A percentile compares a stretch with the other conserved stretches of the same genome.
Conservation (phyloP, 2,797 vertebrate species). For the Smutsia temminckii region DNA sequence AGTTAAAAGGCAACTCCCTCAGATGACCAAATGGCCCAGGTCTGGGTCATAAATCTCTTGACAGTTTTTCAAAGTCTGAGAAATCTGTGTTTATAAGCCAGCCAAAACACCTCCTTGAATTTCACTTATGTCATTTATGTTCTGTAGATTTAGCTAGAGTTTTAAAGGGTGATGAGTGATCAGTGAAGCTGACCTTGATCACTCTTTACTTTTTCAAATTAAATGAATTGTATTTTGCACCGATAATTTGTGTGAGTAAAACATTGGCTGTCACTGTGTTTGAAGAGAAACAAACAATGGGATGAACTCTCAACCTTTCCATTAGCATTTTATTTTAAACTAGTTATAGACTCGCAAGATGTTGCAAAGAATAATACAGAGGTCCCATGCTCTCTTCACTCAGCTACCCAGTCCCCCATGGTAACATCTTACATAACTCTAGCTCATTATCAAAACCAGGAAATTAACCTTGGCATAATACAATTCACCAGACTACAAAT, state of each 20-base stretch:
- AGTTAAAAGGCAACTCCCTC: neutral
- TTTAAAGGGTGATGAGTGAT: slow-evolving; percentile 68
- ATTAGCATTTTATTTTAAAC: neutral
- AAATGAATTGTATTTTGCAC: slow-evolving; percentile 45
- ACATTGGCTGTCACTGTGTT: neutral
- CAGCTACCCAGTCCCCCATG: neutral
- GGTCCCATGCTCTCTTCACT: neutral
- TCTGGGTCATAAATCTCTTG: slow-evolving; percentile 49
- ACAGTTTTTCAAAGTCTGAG: slow-evolving; percentile 39
- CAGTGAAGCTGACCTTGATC: slow-evolving; percentile 47
- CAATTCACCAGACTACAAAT: neutral
- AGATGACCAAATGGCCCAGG: neutral
- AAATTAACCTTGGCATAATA: neutral
- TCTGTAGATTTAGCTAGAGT: slow-evolving; percentile 43
- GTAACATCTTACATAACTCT: neutral
- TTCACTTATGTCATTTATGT: slow-evolving; percentile 49
- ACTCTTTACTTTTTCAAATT: slow-evolving; percentile 36
- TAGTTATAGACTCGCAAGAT: neutral
- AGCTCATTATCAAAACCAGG: slow-evolving; percentile 10
- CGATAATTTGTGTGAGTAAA: slow-evolving; percentile 29
- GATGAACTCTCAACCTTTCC: neutral
- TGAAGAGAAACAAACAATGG: neutral
- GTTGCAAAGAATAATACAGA: neutral
- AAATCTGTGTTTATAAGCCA: slow-evolving; percentile 41
- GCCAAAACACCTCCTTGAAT: slow-evolving; percentile 49